Percentiles rank a stretch among this genome's conserved stretches.
Evolutionary conservation across 2,797 vertebrate genomes (phyloP).

Genomic region (Cyprinodon diabolis): DNA sequence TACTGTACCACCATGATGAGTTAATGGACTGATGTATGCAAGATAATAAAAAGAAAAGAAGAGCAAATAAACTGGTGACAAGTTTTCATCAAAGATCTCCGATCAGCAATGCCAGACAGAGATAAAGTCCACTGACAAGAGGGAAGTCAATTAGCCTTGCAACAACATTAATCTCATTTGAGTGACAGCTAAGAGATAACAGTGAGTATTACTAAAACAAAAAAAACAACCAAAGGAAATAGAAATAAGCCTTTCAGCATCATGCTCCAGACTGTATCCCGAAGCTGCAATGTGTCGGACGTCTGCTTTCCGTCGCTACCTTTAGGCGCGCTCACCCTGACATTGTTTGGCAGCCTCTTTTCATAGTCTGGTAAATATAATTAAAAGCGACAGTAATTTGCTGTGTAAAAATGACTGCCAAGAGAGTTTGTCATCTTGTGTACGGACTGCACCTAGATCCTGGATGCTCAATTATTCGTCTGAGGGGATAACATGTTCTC

Average conservation of each 20-base stretch:
- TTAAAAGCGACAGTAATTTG: conserved; percentile 62
- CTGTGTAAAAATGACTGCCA: conserved; percentile 44
- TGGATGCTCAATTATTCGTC: conserved; percentile 53
- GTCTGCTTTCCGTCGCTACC: conserved; percentile 7
- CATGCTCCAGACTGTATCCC: too few species aligned
- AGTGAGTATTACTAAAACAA: conserved; percentile 28
- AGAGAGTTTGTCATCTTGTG: conserved; percentile 63
- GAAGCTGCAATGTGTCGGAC: conserved; percentile 6
- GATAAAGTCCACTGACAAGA: conserved; percentile 50
- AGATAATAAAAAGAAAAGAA: conserved; percentile 13
- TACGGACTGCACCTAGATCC: conserved; percentile 20
- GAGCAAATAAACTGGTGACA: conserved; percentile 5
- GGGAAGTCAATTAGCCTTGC: conserved; percentile 53
- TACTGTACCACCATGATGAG: not conserved
- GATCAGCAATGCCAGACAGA: conserved; percentile 34
- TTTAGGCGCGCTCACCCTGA: conserved; percentile 21
- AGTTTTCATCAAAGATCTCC: conserved; percentile 39
- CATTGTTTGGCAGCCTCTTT: not conserved
- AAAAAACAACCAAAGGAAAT: conserved; percentile 36
- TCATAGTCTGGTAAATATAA: conserved; percentile 38
- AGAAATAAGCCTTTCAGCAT: conserved; percentile 53
- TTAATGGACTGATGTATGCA: not conserved
- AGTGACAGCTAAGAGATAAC: conserved; percentile 60
- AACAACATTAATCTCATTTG: conserved; percentile 49
- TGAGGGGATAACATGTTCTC: conserved; percentile 33